Conservation (phyloP, 2,797 vertebrate species). For the Melopsittacus undulatus region DNA sequence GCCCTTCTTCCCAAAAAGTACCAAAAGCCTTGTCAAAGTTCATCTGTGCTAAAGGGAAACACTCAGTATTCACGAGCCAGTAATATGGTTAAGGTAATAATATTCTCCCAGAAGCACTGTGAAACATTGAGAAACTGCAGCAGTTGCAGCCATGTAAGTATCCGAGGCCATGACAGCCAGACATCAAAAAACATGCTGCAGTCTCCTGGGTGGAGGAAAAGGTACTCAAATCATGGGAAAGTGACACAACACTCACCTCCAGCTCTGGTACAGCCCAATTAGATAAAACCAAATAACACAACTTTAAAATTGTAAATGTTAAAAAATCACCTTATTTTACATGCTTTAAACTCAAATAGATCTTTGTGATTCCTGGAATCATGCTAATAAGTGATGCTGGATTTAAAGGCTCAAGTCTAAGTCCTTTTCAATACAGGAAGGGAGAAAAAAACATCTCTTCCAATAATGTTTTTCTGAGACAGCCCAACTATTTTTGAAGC, state of each 20-base stretch:
- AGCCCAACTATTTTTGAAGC: not conserved
- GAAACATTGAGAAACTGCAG: conserved; percentile 15
- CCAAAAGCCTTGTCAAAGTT: conserved; percentile 9
- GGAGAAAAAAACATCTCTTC: not conserved
- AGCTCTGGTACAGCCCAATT: not conserved
- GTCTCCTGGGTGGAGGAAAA: not conserved
- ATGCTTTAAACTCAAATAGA: not conserved
- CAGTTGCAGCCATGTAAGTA: not conserved
- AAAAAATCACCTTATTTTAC: not conserved
- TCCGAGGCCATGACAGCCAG: not conserved
- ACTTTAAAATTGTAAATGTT: not conserved
- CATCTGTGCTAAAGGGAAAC: not conserved
- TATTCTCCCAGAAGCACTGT: not conserved
- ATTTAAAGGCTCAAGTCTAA: not conserved
- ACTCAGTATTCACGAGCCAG: not conserved
- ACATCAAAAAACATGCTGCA: not conserved
- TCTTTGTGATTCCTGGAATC: not conserved
- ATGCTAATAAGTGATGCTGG: not conserved
- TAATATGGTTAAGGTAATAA: not conserved
- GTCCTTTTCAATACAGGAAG: not conserved
- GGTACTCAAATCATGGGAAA: not conserved
- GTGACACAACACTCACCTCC: not conserved
- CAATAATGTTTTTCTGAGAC: not conserved
- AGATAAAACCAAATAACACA: not conserved
- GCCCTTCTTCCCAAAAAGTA: not conserved